Percentiles rank a stretch among this genome's conserved stretches.
Conservation (phyloP, 2,797 vertebrate genomes). For the Lutjanus campechanus region DNA sequence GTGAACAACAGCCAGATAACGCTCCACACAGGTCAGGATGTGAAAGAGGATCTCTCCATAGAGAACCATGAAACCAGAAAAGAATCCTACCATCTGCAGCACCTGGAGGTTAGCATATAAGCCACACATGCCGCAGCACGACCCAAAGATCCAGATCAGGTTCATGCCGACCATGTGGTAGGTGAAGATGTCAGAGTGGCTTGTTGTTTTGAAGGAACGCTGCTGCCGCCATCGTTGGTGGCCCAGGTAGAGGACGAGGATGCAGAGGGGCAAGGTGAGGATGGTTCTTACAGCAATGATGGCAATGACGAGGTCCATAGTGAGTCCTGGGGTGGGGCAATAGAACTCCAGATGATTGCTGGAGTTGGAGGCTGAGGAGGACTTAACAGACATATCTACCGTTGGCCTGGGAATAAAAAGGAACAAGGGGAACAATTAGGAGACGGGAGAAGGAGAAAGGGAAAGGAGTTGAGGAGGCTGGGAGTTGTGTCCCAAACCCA, state of each 20-base stretch:
- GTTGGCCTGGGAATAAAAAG: neutral
- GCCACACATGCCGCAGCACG: rapidly evolving
- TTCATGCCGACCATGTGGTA: slow-evolving; percentile 10
- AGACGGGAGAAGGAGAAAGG: neutral
- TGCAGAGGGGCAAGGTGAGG: neutral
- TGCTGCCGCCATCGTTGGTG: slow-evolving; percentile 4
- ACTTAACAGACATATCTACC: neutral
- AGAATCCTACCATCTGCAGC: rapidly evolving
- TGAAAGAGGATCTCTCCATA: slow-evolving; percentile 14
- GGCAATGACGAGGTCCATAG: rapidly evolving
- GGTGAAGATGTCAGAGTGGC: slow-evolving; percentile 27
- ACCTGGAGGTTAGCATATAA: rapidly evolving
- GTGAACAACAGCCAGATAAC: slow-evolving; percentile 51
- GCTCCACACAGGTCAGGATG: slow-evolving; percentile 46
- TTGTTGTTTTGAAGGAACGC: neutral
- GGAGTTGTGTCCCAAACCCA: too few species aligned
- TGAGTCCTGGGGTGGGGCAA: rapidly evolving
- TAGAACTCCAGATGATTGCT: rapidly evolving
- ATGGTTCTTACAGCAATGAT: rapidly evolving
- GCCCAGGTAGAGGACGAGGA: slow-evolving; percentile 10
- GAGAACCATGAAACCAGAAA: rapidly evolving
- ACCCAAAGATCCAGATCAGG: neutral
- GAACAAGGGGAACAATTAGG: neutral
- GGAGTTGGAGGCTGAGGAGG: neutral
- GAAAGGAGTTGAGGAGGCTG: neutral